Percentiles rank a stretch among this genome's conserved stretches.
phyloP scores from a whole-genome alignment of 1,140 invertebrate species.

The Hylyphantes graminicola region DNA sequence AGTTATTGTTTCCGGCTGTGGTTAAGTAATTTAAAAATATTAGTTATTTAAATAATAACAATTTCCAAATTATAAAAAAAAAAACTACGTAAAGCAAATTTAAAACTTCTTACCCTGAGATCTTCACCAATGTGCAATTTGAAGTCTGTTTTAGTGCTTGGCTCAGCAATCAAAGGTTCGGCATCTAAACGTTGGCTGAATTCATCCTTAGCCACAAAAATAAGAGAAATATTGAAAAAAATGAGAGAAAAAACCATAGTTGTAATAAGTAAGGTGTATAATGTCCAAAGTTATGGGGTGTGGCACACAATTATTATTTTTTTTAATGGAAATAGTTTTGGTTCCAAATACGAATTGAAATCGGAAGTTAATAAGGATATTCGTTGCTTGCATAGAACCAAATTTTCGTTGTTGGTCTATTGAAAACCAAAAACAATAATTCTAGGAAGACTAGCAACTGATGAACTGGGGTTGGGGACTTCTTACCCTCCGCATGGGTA shows the following conservation, averaged over 20 bases:
- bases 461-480: not conserved
- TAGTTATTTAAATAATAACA: too few species aligned
- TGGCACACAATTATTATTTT: too few species aligned
- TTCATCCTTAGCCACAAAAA: not conserved
- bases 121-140: slow-evolving; percentile 45
- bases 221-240: not conserved
- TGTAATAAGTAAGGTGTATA: too few species aligned
- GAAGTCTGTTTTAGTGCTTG: not conserved
- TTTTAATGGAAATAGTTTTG: too few species aligned
- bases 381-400: too few species aligned
- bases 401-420: too few species aligned
- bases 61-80: too few species aligned
- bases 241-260: not conserved
- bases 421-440: not conserved
- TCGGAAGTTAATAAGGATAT: too few species aligned
- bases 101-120: slow-evolving; percentile 11
- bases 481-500: not conserved
- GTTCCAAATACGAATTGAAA: too few species aligned
- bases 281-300: too few species aligned
- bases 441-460: not conserved
- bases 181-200: not conserved
- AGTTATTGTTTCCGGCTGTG: too few species aligned
- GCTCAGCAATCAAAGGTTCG: slow-evolving; percentile 33
- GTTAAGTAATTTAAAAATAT: too few species aligned
- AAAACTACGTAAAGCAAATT: not conserved